Evolutionary conservation across 2,888 invertebrate species (phyloP).

Genomic region (Tenthredo amoena): DNA sequence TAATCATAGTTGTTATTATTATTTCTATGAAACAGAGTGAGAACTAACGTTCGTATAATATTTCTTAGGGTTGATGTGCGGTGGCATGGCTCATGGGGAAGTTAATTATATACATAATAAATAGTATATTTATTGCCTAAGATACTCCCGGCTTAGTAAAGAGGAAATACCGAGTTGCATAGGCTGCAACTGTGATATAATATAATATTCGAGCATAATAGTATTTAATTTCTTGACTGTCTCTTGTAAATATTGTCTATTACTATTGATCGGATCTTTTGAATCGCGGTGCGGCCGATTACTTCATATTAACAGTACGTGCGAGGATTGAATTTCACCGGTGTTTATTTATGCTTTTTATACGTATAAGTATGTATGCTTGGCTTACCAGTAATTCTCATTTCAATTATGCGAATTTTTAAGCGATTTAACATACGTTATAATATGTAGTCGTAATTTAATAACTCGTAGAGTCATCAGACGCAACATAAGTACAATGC

Average conservation of each 20-base stretch:
- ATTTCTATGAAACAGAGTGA: neutral
- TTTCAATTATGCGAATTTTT: neutral
- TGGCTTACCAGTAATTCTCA: neutral
- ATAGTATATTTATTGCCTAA: constrained; percentile 60
- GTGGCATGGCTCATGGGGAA: constrained; percentile 1
- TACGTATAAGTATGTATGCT: neutral
- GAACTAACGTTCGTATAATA: neutral
- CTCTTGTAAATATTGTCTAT: constrained; percentile 41
- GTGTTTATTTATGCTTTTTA: constrained; percentile 15
- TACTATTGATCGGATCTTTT: constrained; percentile 5
- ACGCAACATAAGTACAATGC: constrained; percentile 7
- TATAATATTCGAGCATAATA: constrained; percentile 59
- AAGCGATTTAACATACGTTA: neutral
- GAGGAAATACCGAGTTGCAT: constrained; percentile 48
- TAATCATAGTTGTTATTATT: constrained; percentile 13
- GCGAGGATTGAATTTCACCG: constrained; percentile 31
- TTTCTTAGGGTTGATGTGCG: neutral
- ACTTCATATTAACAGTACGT: constrained; percentile 23
- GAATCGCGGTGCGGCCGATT: constrained; percentile 31
- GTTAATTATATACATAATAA: constrained; percentile 3
- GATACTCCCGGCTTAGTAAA: constrained; percentile 54
- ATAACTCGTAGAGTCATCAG: constrained; percentile 25
- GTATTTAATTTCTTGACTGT: constrained; percentile 19
- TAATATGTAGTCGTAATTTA: neutral
- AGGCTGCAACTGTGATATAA: constrained; percentile 74